These are phyloP conservation scores for Hormaphis cornu DNA, from an alignment of 1,140 invertebrate species.

Conservation along the genomic window DNA sequence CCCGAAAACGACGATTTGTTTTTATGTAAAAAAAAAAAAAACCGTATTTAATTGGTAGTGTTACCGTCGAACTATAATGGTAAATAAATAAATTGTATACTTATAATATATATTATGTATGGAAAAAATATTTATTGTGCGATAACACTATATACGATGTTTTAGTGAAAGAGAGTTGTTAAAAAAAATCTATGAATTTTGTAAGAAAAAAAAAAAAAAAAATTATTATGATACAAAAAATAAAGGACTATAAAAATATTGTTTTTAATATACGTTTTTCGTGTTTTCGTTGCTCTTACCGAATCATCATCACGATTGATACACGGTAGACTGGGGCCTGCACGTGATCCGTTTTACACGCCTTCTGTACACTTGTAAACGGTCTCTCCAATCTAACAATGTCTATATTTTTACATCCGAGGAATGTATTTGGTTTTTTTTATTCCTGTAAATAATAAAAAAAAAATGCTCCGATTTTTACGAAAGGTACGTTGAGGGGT, in stretches of 20 bases:
- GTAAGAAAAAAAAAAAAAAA: conserved; percentile 5
- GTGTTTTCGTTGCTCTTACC: not conserved
- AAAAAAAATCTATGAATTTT: conserved; percentile 2
- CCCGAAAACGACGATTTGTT: too few species aligned
- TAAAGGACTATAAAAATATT: conserved; percentile 14
- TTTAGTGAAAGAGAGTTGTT: not conserved
- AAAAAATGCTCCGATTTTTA: too few species aligned
- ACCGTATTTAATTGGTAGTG: too few species aligned
- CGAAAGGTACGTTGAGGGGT: too few species aligned
- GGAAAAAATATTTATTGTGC: not conserved
- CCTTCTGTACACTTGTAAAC: too few species aligned
- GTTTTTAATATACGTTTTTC: not conserved
- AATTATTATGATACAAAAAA: not conserved
- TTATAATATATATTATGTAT: not conserved
- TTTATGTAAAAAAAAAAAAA: not conserved
- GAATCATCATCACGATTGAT: not conserved
- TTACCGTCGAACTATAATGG: too few species aligned
- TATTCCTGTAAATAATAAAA: too few species aligned
- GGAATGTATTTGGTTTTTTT: too few species aligned
- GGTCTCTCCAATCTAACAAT: too few species aligned
- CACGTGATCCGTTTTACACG: too few species aligned
- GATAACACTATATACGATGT: conserved; percentile 1
- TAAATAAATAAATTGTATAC: not conserved
- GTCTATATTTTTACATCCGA: too few species aligned
- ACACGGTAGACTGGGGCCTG: too few species aligned